phyloP scores from a whole-genome alignment of 2,113 vertebrate genomes.

The Mesembrinibis cayennensis region DNA sequence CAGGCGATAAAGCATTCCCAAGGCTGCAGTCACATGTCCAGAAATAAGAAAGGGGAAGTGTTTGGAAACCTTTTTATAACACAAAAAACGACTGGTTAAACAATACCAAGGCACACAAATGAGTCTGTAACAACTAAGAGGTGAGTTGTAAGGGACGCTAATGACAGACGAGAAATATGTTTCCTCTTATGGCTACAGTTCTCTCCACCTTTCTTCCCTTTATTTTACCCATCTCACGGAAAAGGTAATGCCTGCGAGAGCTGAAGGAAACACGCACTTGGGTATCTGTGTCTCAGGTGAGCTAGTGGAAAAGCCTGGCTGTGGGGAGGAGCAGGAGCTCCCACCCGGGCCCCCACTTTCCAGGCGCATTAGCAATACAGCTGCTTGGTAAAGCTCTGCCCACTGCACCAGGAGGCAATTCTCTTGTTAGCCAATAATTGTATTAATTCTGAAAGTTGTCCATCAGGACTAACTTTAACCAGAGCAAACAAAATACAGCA shows the following conservation, averaged over 20 bases:
- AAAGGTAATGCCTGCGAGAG: not conserved
- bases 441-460: not conserved
- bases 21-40: not conserved
- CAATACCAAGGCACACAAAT: not conserved
- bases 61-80: not conserved
- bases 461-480: not conserved
- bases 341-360: rapidly evolving
- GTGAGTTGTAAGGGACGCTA: not conserved
- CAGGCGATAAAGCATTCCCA: not conserved
- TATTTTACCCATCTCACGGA: not conserved
- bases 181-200: not conserved
- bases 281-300: not conserved
- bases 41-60: constrained; percentile 31
- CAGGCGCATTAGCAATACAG: rapidly evolving
- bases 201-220: not conserved
- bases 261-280: not conserved
- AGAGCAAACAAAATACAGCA: not conserved
- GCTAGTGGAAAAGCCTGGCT: not conserved
- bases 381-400: not conserved
- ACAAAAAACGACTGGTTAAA: not conserved
- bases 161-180: not conserved
- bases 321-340: not conserved
- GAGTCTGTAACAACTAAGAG: not conserved
- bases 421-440: not conserved
- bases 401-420: not conserved